Conservation (phyloP, 2,888 invertebrate genomes). For the Himalopsyche anomala region DNA sequence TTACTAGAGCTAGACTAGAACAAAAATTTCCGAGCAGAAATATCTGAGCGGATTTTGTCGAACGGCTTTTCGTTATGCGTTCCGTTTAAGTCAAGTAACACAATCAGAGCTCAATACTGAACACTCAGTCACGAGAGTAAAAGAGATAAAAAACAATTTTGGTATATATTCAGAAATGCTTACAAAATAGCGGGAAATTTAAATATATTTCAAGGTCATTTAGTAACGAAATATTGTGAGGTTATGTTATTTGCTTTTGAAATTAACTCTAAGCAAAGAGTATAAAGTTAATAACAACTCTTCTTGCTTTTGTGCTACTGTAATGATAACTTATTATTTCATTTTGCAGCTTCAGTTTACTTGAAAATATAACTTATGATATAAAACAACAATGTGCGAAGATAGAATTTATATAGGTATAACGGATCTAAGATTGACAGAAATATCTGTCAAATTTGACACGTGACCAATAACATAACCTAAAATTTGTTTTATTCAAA, state of each 20-base stretch:
- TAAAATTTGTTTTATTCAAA: slow-evolving; percentile 29
- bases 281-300: not conserved
- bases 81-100: slow-evolving; percentile 37
- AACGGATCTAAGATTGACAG: slow-evolving; percentile 60
- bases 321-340: not conserved
- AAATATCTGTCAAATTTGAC: slow-evolving; percentile 59
- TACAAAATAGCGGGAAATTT: slow-evolving; percentile 61
- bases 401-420: slow-evolving; percentile 56
- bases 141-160: slow-evolving; percentile 29
- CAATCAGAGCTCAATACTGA: not conserved
- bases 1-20: not conserved
- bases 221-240: slow-evolving; percentile 56
- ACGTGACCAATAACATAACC: slow-evolving; percentile 57
- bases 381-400: slow-evolving; percentile 50
- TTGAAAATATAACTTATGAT: not conserved
- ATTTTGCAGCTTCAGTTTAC: not conserved
- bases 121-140: not conserved
- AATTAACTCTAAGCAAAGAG: not conserved
- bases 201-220: slow-evolving; percentile 61
- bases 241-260: slow-evolving; percentile 50
- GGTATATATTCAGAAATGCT: slow-evolving; percentile 39
- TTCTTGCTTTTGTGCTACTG: not conserved
- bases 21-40: slow-evolving; percentile 46
- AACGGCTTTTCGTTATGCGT: slow-evolving; percentile 48
- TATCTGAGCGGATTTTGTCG: slow-evolving; percentile 47